Base-by-base conservation (phyloP, 2,888 invertebrate genomes). In the Heteropelma amictum region DNA sequence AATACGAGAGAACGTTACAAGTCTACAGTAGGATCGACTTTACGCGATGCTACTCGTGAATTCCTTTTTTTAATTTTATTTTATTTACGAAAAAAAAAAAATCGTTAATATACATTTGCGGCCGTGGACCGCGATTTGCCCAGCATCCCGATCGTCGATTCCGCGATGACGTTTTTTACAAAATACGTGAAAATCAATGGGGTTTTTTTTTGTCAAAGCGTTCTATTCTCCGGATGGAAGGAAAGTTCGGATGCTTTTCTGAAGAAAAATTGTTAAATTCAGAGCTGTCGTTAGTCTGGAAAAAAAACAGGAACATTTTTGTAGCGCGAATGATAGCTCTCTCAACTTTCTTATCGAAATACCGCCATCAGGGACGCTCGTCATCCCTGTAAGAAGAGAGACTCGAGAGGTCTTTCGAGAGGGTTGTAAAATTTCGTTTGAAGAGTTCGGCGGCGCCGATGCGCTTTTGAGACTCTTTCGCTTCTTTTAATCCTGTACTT, bases 371-470 rank as follows among this genome's bases (percentile, higher is more conserved):
- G n/a, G n/a, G n/a, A n/a, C n/a, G n/a, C 19, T 38, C 51, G 51
- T 51, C 51, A 40, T 42, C 64, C 53, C 53, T 33, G 30, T 26
- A 49, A 51, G 49, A 21, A 26, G 10, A 54, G 10, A 40, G 49
- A 40, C 42, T 54, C 67, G 61, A 60, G 69, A 61, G 47, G 28
- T 5, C 21, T 53, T 35, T 67, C 47, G 42, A 69, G 64, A 38
- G 72, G 67, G 58, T 68, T 72, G 65, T 19, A 14, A 47, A 42
- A 61, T 70, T 45, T 61, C n/a, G 21, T 35, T 21, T 72, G 53
- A 67, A 72, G 67, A 68, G 72, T 38, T 14, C 12, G 26, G 19
- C 38, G 67, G 67, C 63, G 71, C 47, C 67, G 33, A 51, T 33
- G 45, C 65, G 47, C 45, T 38, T 12, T 51, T 23, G 23, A 73